Percentiles rank a stretch among this genome's conserved stretches.
Evolutionary conservation across 2,797 vertebrate species (phyloP).

Genomic region (Ficedula albicollis): DNA sequence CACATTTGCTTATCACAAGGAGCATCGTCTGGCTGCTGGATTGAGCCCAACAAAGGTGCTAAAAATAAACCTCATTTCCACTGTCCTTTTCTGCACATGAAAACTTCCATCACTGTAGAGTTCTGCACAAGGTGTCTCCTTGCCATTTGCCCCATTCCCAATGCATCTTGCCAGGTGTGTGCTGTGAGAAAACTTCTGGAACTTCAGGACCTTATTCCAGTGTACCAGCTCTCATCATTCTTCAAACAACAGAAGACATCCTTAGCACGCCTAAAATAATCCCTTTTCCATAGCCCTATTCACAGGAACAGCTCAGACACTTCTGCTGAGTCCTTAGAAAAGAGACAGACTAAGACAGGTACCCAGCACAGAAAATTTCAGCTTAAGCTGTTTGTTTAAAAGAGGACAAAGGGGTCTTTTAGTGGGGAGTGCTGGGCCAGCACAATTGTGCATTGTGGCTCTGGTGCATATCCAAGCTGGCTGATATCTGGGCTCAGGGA

Average conservation of each 20-base stretch:
- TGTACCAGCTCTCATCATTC: accelerated
- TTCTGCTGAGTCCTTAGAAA: neutral
- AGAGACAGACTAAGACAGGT: neutral
- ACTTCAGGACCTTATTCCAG: neutral
- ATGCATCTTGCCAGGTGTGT: neutral
- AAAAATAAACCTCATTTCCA: neutral
- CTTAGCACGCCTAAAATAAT: neutral
- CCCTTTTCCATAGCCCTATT: neutral
- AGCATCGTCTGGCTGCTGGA: slow-evolving; percentile 23
- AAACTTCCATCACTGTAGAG: neutral
- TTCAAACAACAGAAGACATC: neutral
- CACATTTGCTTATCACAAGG: neutral
- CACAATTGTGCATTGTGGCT: neutral
- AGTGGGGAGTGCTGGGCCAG: neutral
- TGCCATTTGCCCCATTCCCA: neutral
- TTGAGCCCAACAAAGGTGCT: neutral
- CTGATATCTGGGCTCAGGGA: neutral
- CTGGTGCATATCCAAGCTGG: neutral
- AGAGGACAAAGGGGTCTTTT: neutral
- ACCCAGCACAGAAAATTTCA: neutral
- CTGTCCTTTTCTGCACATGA: neutral
- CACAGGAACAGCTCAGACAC: neutral
- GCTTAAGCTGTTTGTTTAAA: neutral
- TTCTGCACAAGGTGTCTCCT: neutral
- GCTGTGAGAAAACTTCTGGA: neutral